Evolutionary conservation across 2,113 vertebrate species (phyloP), one percentile per base, ranked within the genome.

Genomic region (Corvus hawaiiensis): DNA sequence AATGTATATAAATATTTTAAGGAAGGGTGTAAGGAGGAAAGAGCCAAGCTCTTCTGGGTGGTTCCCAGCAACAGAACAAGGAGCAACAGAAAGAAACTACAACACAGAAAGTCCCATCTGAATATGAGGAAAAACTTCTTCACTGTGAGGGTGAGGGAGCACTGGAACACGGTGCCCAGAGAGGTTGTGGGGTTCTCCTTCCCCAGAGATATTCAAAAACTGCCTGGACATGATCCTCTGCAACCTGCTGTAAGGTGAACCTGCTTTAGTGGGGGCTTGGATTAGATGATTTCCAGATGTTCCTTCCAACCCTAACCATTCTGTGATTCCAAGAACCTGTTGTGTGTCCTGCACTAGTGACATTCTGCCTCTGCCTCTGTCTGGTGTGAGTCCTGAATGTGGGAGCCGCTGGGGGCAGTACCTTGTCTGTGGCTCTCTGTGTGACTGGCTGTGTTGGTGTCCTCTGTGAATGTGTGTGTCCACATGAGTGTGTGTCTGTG

Each of bases 391-490:
- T 21, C 41, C 62, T 58, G 20, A n/a, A 1, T 35, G 20, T 16
- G 46, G 17, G 22, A 10, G 24, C 15, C 9, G 5, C 39, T n/a
- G 52, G 11, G 2, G 52, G 17, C 43, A 67, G 13, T 0, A 0
- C 24, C 16, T 51, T 17, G 2, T 44, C 49, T 54, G 26, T 32
- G 49, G 11, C 71, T 7, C 0, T 33, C 13, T n/a, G 7, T 15
- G 26, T 58, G 49, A 46, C 32, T 0, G 0, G 6, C 23, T 11
- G 0, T 61, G 30, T 28, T 33, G 0, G 0, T 75, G 39, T 44
- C 5, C 16, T 68, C 37, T 76, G 6, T 35, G 22, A 49, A 9
- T 33, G 14, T 63, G 20, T 28, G 37, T 71, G 62, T 16, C 23
- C 46, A 12, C 1, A 1, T 33, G 3, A 52, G 30, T 48, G 16